Conservation (phyloP, 2,797 vertebrate genomes). For the Syngnathus acus region DNA sequence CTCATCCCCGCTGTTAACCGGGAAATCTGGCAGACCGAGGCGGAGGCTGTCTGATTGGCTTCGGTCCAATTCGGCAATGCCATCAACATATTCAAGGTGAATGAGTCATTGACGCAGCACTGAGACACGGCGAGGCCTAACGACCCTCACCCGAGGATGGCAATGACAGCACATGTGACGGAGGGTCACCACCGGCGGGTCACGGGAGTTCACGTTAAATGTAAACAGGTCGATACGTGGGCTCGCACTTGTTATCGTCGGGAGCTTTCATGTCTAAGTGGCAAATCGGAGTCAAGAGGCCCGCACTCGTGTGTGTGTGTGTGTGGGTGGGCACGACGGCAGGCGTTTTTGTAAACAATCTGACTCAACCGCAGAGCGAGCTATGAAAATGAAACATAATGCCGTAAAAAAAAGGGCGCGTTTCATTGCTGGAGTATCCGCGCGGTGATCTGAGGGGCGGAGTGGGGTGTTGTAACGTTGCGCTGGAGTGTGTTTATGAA, state of each 20-base stretch:
- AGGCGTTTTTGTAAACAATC: constrained; percentile 45
- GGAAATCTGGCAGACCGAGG: constrained; percentile 17
- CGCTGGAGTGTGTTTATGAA: neutral
- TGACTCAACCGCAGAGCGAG: constrained; percentile 52
- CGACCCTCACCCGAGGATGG: constrained; percentile 25
- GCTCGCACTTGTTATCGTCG: constrained; percentile 8
- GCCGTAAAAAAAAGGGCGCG: constrained; percentile 32
- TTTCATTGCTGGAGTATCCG: constrained; percentile 24
- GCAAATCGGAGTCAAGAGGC: constrained; percentile 37
- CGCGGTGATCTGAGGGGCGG: neutral
- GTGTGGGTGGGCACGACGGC: constrained; percentile 40
- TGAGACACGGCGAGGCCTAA: constrained; percentile 25
- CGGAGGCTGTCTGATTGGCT: constrained; percentile 44
- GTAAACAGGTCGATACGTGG: constrained; percentile 10
- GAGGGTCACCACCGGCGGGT: constrained; percentile 15
- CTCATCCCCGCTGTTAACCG: constrained; percentile 22
- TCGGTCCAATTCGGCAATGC: constrained; percentile 36
- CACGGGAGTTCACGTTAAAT: constrained; percentile 14
- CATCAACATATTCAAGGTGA: constrained; percentile 50
- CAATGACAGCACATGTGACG: constrained; percentile 6
- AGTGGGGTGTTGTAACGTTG: neutral
- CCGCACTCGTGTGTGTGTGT: neutral
- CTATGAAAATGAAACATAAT: constrained; percentile 49
- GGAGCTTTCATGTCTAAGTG: constrained; percentile 12
- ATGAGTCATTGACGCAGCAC: constrained; percentile 42